phyloP scores from a whole-genome alignment of 2,888 invertebrate species.

The Punctoribates punctum region DNA sequence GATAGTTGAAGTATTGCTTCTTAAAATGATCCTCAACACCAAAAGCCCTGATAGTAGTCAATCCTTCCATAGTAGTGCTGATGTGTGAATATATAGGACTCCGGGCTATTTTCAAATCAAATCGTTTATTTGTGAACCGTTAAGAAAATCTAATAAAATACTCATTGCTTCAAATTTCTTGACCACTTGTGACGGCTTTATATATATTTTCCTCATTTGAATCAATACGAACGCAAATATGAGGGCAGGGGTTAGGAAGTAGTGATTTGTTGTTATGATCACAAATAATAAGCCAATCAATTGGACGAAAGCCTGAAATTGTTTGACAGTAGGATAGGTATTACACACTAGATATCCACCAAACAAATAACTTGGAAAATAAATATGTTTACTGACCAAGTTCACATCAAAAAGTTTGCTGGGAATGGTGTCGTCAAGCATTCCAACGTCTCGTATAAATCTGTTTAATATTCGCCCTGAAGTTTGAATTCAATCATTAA shows the following conservation, averaged over 20 bases:
- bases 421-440: constrained; percentile 40
- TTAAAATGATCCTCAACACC: constrained; percentile 71
- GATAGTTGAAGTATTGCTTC: constrained; percentile 53
- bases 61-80: constrained; percentile 48
- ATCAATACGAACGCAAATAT: background rate
- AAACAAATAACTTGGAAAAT: too few relatives aligned
- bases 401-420: constrained; percentile 31
- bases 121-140: too few relatives aligned
- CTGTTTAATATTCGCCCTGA: constrained; percentile 20
- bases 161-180: constrained; percentile 80
- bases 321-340: too few relatives aligned
- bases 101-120: constrained; percentile 40
- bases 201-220: background rate
- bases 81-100: constrained; percentile 50
- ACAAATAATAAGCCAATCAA: constrained; percentile 49
- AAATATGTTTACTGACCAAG: too few relatives aligned
- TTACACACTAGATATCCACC: too few relatives aligned
- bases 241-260: constrained; percentile 48
- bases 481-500: background rate
- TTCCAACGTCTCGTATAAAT: constrained; percentile 37
- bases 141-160: constrained; percentile 50
- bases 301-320: background rate
- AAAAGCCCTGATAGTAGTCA: constrained; percentile 57
- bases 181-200: constrained; percentile 70
- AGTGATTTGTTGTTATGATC: constrained; percentile 55